phyloP scores from a whole-genome alignment of 2,113 vertebrate species.

The Ctenomys sociabilis region DNA sequence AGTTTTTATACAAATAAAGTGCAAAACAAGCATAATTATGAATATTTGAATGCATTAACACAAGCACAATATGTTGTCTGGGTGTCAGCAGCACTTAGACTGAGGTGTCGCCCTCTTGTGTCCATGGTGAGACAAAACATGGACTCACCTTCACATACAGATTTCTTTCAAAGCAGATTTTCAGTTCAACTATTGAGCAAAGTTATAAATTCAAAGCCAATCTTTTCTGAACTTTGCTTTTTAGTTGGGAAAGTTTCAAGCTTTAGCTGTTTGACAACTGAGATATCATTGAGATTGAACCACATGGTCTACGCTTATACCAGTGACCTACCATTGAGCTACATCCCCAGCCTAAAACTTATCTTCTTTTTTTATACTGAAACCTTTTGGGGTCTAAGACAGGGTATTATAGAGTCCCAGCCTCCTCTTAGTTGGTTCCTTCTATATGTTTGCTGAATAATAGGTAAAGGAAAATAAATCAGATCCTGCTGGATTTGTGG shows the following conservation, averaged over 20 bases:
- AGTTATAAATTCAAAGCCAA: background rate
- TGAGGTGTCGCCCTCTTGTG: background rate
- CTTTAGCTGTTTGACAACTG: background rate
- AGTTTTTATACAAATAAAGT: background rate
- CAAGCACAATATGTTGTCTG: background rate
- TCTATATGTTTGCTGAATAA: background rate
- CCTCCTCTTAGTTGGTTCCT: background rate
- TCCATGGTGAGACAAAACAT: background rate
- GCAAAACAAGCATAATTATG: background rate
- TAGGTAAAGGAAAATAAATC: background rate
- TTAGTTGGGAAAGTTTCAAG: background rate
- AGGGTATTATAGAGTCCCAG: background rate
- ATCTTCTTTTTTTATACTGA: background rate
- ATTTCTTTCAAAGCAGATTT: background rate
- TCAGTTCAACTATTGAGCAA: background rate
- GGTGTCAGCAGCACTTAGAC: background rate
- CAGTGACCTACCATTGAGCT: background rate
- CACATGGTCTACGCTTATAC: too few species aligned
- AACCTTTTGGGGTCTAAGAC: background rate
- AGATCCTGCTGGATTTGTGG: background rate
- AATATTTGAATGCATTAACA: background rate
- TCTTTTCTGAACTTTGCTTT: background rate
- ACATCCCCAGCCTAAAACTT: background rate
- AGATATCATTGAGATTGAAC: background rate
- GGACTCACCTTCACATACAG: background rate